Base-by-base conservation (phyloP, 2,113 vertebrate species). In the Hippocampus mohnikei region DNA sequence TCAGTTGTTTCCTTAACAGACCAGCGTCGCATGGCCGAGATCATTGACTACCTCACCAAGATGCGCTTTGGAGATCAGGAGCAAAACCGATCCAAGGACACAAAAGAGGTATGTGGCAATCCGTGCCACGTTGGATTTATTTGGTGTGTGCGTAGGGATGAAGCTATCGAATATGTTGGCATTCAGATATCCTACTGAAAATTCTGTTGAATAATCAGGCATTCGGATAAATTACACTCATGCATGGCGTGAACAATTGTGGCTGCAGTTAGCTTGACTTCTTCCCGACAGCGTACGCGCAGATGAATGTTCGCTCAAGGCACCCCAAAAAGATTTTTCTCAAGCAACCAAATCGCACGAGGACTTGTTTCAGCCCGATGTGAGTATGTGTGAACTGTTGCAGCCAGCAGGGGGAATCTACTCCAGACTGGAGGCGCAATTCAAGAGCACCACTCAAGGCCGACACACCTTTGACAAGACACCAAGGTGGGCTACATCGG, bases 21-120 rank as follows among this genome's bases (percentile, higher is more conserved):
- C 90, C 97, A 98, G 86, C 93, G 96, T 29, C 94, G 96, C 78
- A 98, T 98, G 95, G 93, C 92, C 84, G 97, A 99, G 91, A 95
- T 98, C 81, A 92, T 94, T 68, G 93, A 93, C 5, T 91, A 98
- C 85, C 92, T 99, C 75, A 95, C 95, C 72, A 96, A 95, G 91
- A 94, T 97, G 91, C 94, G 97, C 78, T 91, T 96, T 66, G 96
- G 97, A 69, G 97, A 98, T 70, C 81, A 95, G 71, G 97, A 96
- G 25, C 93, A 92, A 78, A 89, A 88, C 81, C 95, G 93, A 76
- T 91, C 92, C 53, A 97, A 94, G 85, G 96, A 99, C 61, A 91
- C 88, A 53, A 97, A 96, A 89, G 96, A 99, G 89, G 97, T 15
- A 21, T 53, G 48, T 25, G 23, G 15, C 23, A 66, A 27, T 9